Base-by-base conservation (phyloP, 2,888 invertebrate species). In the Andrena bucephala region DNA sequence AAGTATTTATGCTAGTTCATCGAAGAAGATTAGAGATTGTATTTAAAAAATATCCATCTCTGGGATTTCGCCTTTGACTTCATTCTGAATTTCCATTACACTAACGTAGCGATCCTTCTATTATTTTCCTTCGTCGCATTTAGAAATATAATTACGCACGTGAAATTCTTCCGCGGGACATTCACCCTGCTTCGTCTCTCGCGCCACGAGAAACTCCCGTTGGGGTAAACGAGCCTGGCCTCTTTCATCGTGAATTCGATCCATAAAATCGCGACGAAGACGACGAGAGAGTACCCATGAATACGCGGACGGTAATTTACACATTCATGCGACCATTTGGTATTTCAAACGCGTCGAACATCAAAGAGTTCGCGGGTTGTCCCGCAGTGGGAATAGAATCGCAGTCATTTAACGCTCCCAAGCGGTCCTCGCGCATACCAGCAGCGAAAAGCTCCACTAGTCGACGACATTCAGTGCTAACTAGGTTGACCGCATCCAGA, bases 401-500 rank as follows among this genome's bases (percentile, higher is more conserved):
- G 36, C 31, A 74, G 59, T 66, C 79, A 13, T 67, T 82, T 70
- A 75, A 80, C 67, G 48, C 62, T 3, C 20, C 63, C 29, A 27
- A 6, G 8, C 33, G 42, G 1, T 16, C 16, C 31, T 27, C 10
- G n/a, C 68, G 60, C 50, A 68, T 68, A 62, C 27, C 60, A 31
- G 42, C n/a, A 8, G 16, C 4, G 10, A 13, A 16, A 62, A 80
- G 31, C 54, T 13, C 66, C 20, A 33, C 20, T 16, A 65, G 57
- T 27, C 68, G 48, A 20, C 54, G 80, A 82, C 60, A 57, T 74
- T 50, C 48, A 60, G 24, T 2, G 4, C 36, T 29, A 71, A 67
- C 50, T 59, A 52, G 66, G 63, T 83, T 83, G 83, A 83, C 83
- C 83, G 63, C 76, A 60, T 81, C 70, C 66, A 33, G 59, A 76